Evolutionary conservation across 92 coral and sea anemone species (phyloP).

Genomic region (Epizoanthus scotinus): DNA sequence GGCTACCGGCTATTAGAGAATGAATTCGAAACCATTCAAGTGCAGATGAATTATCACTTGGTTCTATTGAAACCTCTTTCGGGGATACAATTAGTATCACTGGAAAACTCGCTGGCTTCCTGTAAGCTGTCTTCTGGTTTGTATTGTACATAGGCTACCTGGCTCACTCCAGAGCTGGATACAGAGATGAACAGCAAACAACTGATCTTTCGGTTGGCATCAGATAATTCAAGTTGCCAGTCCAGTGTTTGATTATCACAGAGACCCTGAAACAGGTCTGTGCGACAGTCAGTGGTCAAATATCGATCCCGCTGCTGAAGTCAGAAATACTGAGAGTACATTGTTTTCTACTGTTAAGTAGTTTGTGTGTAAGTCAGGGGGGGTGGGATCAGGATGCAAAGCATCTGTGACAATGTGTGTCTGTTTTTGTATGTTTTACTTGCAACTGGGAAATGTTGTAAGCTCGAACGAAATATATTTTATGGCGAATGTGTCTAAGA

Average conservation of each 20-base stretch:
- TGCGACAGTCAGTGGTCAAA: background rate
- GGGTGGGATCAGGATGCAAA: conserved; percentile 16
- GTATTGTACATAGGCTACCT: no score
- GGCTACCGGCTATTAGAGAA: conserved; percentile 30
- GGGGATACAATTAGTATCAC: no score
- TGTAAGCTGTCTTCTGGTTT: no score
- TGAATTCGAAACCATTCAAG: background rate
- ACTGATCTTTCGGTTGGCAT: no score
- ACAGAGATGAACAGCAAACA: no score
- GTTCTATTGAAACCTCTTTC: no score
- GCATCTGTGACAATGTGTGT: conserved; percentile 12
- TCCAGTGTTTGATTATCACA: no score
- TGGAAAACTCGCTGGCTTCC: no score
- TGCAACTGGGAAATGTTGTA: background rate
- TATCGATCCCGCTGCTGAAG: background rate
- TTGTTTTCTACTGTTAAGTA: background rate
- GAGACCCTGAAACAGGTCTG: no score
- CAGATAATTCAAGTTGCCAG: no score
- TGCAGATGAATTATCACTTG: background rate
- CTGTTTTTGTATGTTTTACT: background rate
- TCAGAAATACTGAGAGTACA: background rate
- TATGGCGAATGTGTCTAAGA: conserved; percentile 2
- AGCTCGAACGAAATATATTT: background rate
- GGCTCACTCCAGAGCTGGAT: no score
- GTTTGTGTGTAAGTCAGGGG: background rate